A percentile compares a stretch with the other conserved stretches of the same genome.
These are phyloP conservation scores for Halesus radiatus DNA, from an alignment of 1,140 invertebrate genomes.

Conservation along the genomic window DNA sequence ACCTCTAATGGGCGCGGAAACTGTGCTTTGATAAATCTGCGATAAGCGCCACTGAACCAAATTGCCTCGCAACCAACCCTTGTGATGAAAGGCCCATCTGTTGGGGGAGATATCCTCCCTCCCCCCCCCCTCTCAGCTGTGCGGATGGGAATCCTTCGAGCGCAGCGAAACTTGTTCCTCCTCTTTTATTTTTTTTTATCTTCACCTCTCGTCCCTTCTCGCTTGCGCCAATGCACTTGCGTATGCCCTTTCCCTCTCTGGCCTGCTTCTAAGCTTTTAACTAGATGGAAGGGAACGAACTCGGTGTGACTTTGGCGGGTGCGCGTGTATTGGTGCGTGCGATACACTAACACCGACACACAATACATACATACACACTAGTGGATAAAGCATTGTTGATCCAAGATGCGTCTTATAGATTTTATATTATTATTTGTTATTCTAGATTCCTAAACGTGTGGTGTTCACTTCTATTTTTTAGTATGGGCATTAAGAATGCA, in stretches of 20 bases:
- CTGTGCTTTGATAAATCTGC: conserved; percentile 18
- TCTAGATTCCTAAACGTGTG: conserved; percentile 5
- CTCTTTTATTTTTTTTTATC: conserved; percentile 46
- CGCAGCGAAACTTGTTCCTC: conserved; percentile 56
- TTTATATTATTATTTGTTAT: conserved; percentile 27
- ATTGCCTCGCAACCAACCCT: conserved; percentile 44
- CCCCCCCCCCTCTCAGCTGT: conserved; percentile 1
- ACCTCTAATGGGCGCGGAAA: no score
- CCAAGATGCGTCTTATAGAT: conserved; percentile 18
- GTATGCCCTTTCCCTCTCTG: background rate
- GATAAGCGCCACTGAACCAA: conserved; percentile 23
- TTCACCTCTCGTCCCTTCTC: conserved; percentile 26
- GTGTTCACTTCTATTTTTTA: background rate
- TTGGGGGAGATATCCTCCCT: conserved; percentile 19
- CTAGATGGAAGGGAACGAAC: conserved; percentile 47
- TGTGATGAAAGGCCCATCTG: conserved; percentile 50
- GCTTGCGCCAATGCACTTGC: background rate
- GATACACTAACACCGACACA: background rate
- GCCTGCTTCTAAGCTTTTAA: conserved; percentile 32
- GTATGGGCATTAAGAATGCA: no score
- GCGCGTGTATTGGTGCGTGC: conserved; percentile 13
- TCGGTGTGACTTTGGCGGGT: conserved; percentile 33
- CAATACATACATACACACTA: background rate
- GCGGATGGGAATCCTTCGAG: conserved; percentile 55
- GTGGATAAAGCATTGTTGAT: conserved; percentile 32